Evolutionary conservation across 2,113 vertebrate species (phyloP), one percentile per base, ranked within the genome.

Genomic region (Marmota monax): DNA sequence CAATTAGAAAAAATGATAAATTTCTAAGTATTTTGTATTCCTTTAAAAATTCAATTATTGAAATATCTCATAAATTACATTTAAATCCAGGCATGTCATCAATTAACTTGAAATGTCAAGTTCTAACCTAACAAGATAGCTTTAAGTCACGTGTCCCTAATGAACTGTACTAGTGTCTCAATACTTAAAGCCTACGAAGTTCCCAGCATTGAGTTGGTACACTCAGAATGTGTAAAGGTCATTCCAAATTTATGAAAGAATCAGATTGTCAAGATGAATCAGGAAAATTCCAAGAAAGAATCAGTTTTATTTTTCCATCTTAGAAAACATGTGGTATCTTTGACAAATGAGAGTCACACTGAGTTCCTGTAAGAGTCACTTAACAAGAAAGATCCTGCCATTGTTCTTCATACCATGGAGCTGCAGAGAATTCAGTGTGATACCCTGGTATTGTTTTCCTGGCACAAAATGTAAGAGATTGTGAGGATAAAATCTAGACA

Each of bases 131-230:
- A 76, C 9, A 48, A 87, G 53, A 14, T 37, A 91, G 39, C 51
- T 96, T 92, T 69, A 63, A 58, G 85, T 58, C 72, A 58, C 10
- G 16, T 22, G 42, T 12, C 69, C 22, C 65, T 82, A 72, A 72
- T 78, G n/a, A 90, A 72, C 65, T 95, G 51, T 80, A 53, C 70
- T 95, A 87, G 45, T 72, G 56, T 92, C 76, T 92, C 72, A 95
- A 25, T 25, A n/a, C 34, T 78, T 61, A 29, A 77, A 63, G 48
- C 72, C 25, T 5, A 7, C 67, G 39, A 84, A 53, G 32, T 13
- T 89, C 45, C 4, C 91, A 61, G 29, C 5, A 37, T 4, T 37
- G 53, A 79, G 56, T 45, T 73, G 45, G 91, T 27, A 87, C 37
- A 67, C 58, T 2, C 82, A 74, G 84, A 89, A 48, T 4, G 48